Conservation (phyloP, 2,888 invertebrate genomes). For the Hyalella azteca region DNA sequence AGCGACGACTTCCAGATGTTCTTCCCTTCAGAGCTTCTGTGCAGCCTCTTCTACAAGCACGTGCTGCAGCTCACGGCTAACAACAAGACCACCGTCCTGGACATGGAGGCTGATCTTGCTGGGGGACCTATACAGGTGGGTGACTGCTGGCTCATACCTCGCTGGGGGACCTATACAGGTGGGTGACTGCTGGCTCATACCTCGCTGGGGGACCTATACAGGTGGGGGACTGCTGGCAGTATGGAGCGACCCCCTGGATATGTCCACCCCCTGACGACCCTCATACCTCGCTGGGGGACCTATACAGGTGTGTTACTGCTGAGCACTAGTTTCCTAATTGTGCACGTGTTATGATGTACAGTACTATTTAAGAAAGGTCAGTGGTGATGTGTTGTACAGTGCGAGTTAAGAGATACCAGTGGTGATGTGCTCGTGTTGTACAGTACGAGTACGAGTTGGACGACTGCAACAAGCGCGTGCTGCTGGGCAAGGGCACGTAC, state of each 20-base stretch:
- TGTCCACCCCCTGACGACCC: no score
- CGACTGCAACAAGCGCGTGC: constrained; percentile 81
- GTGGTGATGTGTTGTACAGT: neutral
- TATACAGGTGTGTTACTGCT: no score
- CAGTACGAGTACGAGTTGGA: constrained; percentile 91
- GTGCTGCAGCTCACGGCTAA: constrained; percentile 87
- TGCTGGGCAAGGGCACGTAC: constrained; percentile 94
- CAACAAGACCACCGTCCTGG: constrained; percentile 77
- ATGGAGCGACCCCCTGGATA: no score
- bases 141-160: no score
- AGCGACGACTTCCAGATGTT: constrained; percentile 99
- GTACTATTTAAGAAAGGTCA: neutral
- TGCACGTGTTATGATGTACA: neutral
- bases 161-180: constrained; percentile 76
- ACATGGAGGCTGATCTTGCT: constrained; percentile 74
- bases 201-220: constrained; percentile 74
- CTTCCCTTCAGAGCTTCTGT: constrained; percentile 86
- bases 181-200: no score
- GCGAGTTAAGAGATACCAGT: neutral
- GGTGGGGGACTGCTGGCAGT: no score
- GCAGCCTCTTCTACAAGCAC: constrained; percentile 82
- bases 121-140: constrained; percentile 79
- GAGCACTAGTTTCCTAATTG: no score
- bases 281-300: no score
- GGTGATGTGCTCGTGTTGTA: neutral